Evolutionary conservation across 53 echinoderm and acorn worm genomes (phyloP), one percentile per base, ranked within the genome.

Genomic region (Patiria pectinifera): DNA sequence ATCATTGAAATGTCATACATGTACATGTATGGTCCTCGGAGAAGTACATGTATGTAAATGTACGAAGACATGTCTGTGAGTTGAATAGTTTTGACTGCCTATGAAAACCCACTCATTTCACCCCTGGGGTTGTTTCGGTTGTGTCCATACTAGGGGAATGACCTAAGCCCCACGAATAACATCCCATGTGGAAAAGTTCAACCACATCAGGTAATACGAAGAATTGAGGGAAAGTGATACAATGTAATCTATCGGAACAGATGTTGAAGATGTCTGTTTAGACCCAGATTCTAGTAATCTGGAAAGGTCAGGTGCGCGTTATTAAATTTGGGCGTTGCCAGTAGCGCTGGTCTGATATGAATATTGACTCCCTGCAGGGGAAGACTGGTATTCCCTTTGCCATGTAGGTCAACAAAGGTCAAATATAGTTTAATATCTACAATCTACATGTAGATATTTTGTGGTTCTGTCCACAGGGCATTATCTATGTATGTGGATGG

Each of bases 311-410:
- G 81, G 66, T 81, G 81, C 11, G n/a, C 48, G 48, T 90, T 90
- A 90, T 90, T 90, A 90, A 90, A 90, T 90, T 90, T 90, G 81
- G 90, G 90, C 23, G 90, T 66, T 90, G 90, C 90, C 90, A 48
- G 81, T 45, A 80, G 80, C 45, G 21, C 49, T 90, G 69, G 81
- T 66, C 58, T 61, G 90, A 90, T 90, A 81, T 90, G 90, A 44
- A 80, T 80, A 90, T 80, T 90, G 53, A 81, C 66, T 81, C 90
- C 90, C 90, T 62, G 80, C 81, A 66, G 90, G 81, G 81, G 14
- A 46, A 35, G 22, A 80, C 80, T n/a, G 21, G 69, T 58, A 26
- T 46, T 44, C 66, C 48, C 66, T 22, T 44, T 62, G 81, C 81
- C 48, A 69, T 90, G 66, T 81, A 23, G 90, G 90, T 90, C 90